These are phyloP conservation scores for Leptosomus discolor DNA, from an alignment of 2,113 vertebrate species.

Conservation along the genomic window DNA sequence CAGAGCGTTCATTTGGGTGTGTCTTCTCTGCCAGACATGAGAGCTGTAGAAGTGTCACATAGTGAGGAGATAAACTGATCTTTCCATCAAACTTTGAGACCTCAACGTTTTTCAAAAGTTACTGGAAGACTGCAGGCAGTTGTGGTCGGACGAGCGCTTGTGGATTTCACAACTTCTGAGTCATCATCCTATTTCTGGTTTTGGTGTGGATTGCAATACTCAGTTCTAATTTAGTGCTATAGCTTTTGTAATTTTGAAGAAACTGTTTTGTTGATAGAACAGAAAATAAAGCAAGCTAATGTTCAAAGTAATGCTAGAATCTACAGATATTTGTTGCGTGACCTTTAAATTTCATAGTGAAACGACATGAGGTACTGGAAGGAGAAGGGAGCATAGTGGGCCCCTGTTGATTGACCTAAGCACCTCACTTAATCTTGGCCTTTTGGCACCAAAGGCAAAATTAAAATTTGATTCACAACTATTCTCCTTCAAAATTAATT, in stretches of 20 bases:
- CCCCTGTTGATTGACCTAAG: not conserved
- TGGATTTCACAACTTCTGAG: not conserved
- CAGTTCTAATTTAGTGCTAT: not conserved
- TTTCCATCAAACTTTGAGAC: not conserved
- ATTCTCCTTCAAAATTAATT: not conserved
- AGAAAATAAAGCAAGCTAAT: not conserved
- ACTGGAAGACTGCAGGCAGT: not conserved
- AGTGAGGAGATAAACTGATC: not conserved
- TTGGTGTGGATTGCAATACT: not conserved
- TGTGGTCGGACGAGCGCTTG: not conserved
- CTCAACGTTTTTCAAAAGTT: not conserved
- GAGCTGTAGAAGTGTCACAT: not conserved
- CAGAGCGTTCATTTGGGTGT: accelerated
- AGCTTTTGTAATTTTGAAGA: not conserved
- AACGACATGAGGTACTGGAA: not conserved
- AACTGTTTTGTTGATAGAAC: not conserved
- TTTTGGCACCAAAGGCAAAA: not conserved
- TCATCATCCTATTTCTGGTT: not conserved
- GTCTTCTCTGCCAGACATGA: not conserved
- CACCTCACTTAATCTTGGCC: not conserved
- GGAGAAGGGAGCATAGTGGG: not conserved
- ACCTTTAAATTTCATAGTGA: not conserved
- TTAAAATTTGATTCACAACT: not conserved
- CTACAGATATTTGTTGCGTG: not conserved
- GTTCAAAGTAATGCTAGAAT: not conserved